Evolutionary conservation across 2,797 vertebrate genomes (phyloP).

Genomic region (Jordanella pulchra): DNA sequence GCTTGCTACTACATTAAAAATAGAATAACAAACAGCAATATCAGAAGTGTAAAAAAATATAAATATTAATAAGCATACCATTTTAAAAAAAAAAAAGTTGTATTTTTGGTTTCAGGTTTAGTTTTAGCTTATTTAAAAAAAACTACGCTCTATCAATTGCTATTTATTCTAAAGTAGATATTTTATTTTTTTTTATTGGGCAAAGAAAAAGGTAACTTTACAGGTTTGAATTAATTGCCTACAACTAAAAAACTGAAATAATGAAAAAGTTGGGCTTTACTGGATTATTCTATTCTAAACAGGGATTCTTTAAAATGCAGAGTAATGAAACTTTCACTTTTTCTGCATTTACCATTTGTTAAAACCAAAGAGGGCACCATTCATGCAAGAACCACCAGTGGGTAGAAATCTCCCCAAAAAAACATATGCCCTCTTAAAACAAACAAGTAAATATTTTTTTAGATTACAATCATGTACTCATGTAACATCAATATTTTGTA

Average conservation of each 20-base stretch:
- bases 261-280: background rate
- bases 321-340: background rate
- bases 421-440: background rate
- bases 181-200: too few relatives aligned
- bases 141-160: too few relatives aligned
- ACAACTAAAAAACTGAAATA: too few relatives aligned
- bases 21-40: background rate
- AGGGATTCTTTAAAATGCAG: background rate
- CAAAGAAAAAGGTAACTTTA: too few relatives aligned
- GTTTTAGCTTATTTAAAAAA: too few relatives aligned
- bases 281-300: background rate
- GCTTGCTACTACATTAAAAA: background rate
- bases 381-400: background rate
- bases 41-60: background rate
- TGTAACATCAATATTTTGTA: conserved; percentile 18
- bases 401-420: background rate
- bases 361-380: background rate
- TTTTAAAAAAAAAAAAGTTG: too few relatives aligned
- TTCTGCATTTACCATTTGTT: background rate
- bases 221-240: too few relatives aligned
- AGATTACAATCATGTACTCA: background rate
- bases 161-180: too few relatives aligned
- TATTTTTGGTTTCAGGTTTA: too few relatives aligned
- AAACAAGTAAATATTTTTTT: background rate
- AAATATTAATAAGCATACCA: background rate